Percentiles rank a stretch among this genome's conserved stretches.
These are phyloP conservation scores for Coptodon bakossiorum DNA, from an alignment of 2,113 vertebrate genomes.

Conservation along the genomic window DNA sequence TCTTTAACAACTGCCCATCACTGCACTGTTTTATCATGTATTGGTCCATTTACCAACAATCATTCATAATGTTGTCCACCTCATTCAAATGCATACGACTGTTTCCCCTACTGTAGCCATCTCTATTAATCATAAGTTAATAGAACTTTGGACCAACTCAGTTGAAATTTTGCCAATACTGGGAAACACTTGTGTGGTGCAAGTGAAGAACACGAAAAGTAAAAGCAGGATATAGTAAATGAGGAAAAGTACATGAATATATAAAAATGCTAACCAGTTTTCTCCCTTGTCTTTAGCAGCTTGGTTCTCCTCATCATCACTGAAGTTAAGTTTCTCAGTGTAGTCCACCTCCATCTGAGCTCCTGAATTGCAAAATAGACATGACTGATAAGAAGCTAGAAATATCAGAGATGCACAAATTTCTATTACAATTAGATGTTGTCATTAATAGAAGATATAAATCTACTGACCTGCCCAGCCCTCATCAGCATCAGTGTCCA, in stretches of 20 bases:
- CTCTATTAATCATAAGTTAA: background rate
- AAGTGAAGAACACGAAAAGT: background rate
- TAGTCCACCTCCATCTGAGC: slow-evolving; percentile 99
- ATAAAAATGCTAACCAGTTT: slow-evolving; percentile 73
- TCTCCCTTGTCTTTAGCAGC: slow-evolving; percentile 83
- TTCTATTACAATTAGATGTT: background rate
- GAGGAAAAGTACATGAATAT: background rate
- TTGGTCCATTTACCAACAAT: background rate
- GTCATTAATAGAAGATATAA: background rate
- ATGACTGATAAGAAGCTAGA: background rate
- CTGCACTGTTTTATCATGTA: background rate
- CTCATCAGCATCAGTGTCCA: slow-evolving; percentile 94
- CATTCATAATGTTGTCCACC: background rate
- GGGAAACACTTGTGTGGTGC: background rate
- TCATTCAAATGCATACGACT: background rate
- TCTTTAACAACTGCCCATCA: background rate
- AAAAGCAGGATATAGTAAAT: background rate
- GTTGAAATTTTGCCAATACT: background rate
- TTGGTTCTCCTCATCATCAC: slow-evolving; percentile 96
- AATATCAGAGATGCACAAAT: background rate
- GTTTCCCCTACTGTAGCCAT: background rate
- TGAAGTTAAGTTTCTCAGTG: slow-evolving; percentile 97
- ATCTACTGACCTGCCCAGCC: slow-evolving; percentile 91
- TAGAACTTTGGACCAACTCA: background rate
- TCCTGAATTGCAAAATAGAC: slow-evolving; percentile 64